A percentile compares a stretch with the other conserved stretches of the same genome.
Evolutionary conservation across 1,140 invertebrate species (phyloP).

Genomic region (Drosophila seguyi): DNA sequence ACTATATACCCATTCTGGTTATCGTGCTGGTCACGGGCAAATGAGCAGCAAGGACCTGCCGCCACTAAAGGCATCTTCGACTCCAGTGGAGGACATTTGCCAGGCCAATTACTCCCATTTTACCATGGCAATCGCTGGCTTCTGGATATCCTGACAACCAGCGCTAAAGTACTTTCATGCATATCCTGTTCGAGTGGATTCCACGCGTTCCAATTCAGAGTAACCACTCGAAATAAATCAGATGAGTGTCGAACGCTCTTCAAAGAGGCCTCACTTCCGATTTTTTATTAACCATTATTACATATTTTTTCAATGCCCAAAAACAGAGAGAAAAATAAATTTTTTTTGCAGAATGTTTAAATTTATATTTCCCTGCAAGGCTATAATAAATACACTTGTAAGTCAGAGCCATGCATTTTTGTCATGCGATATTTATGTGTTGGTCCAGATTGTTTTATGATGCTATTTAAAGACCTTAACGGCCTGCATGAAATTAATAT

Average conservation of each 20-base stretch:
- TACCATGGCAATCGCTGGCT: slow-evolving; percentile 22
- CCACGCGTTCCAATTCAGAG: slow-evolving; percentile 30
- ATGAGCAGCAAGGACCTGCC: slow-evolving; percentile 38
- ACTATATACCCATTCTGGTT: slow-evolving; percentile 6
- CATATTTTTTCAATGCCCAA: slow-evolving; percentile 1
- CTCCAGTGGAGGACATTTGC: slow-evolving; percentile 9
- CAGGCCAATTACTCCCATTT: slow-evolving; percentile 35
- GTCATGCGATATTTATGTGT: neutral
- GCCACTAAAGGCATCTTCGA: slow-evolving; percentile 20
- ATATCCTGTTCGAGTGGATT: slow-evolving; percentile 21
- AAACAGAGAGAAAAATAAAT: neutral
- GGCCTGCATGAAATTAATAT: neutral
- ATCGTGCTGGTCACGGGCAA: slow-evolving; percentile 45
- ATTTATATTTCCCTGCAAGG: too few relatives aligned
- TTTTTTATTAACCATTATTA: slow-evolving; percentile 56
- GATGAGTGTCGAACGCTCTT: slow-evolving; percentile 25
- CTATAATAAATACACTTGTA: too few relatives aligned
- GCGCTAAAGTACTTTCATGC: neutral
- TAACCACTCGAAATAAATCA: slow-evolving; percentile 37
- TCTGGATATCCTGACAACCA: slow-evolving; percentile 3
- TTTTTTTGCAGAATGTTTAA: neutral
- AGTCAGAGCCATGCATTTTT: neutral
- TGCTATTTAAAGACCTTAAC: neutral
- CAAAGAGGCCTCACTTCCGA: slow-evolving; percentile 19
- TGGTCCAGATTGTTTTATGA: neutral